Evolutionary conservation across 92 coral and sea anemone genomes (phyloP).

Genomic region (Heliopora coerulea): DNA sequence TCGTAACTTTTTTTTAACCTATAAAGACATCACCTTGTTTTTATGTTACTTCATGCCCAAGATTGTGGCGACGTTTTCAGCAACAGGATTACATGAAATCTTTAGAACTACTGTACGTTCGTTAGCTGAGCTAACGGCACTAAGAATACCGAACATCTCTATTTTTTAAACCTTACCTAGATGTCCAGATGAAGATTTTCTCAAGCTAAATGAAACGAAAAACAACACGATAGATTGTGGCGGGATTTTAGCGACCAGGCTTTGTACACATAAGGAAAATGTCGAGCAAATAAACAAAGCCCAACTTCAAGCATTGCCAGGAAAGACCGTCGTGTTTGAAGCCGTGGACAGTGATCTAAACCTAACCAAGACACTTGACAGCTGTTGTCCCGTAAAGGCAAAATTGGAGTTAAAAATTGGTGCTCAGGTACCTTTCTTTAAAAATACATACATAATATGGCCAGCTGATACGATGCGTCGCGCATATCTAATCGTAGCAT

Average conservation of each 20-base stretch:
- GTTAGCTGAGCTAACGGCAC: no score
- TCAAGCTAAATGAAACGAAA: conserved; percentile 68
- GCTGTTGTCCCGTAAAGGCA: conserved; percentile 77
- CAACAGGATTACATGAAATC: no score
- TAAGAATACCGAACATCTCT: no score
- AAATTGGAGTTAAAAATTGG: conserved; percentile 82
- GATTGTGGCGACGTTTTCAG: no score
- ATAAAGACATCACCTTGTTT: no score
- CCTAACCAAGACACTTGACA: conserved; percentile 60
- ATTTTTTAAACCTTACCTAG: no score
- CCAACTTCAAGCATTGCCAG: conserved; percentile 68
- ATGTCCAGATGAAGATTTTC: conserved; percentile 70
- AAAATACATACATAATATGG: no score
- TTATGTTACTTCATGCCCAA: no score
- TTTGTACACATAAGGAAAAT: conserved; percentile 95
- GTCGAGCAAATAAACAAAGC: conserved; percentile 92
- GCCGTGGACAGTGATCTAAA: conserved; percentile 84
- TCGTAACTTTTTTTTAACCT: no score
- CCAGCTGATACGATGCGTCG: no score
- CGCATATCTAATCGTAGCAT: no score
- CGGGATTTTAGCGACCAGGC: conserved; percentile 85
- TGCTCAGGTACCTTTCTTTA: conserved; percentile 68
- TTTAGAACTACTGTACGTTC: no score
- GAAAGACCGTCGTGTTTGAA: conserved; percentile 59
- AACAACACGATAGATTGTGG: conserved; percentile 66